Evolutionary conservation across 2,888 invertebrate genomes (phyloP), one percentile per base, ranked within the genome.

Genomic region (Choristoneura rosaceana): DNA sequence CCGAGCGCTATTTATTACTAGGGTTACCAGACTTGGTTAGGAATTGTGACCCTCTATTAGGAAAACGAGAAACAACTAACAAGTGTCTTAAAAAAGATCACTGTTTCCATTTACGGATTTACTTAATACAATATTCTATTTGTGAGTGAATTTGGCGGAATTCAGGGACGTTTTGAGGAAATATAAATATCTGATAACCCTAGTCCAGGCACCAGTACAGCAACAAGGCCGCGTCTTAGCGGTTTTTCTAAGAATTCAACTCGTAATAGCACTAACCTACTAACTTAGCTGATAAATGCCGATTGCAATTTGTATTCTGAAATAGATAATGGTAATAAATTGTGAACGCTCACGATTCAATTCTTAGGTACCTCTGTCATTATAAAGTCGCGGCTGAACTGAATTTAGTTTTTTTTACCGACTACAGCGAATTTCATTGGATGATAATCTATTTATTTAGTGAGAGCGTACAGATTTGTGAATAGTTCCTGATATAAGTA

Each of bases 201-300:
- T 47, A 71, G 73, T 62, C 66, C 75, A 69, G 63, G 63, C 75
- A 66, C 70, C 76, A 74, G 76, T 73, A 68, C 74, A 59, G 79
- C 78, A 70, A 66, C 80, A 80, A 85, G 83, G 82, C 81, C 82
- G 73, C 25, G 25, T 65, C 76, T 77, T 66, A 74, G 71, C 78
- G 82, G 83, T 81, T 84, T 79, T 81, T 82, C 83, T 85, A 77
- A 81, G 82, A 84, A 82, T 79, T 75, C 74, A 74, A 79, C 76
- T 62, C 77, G 77, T 82, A 80, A 84, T 80, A 58, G 55, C 79
- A 79, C 78, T 75, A 79, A 77, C 80, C 78, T 81, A 84, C 85
- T 82, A 82, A 80, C 75, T 82, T 79, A 79, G 80, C 77, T 78
- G 82, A 84, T 86, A 86, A 80, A 74, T 77, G 78, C 75, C 78